Evolutionary conservation across 2,113 vertebrate species (phyloP).

Genomic region (Gasterosteus nipponicus): DNA sequence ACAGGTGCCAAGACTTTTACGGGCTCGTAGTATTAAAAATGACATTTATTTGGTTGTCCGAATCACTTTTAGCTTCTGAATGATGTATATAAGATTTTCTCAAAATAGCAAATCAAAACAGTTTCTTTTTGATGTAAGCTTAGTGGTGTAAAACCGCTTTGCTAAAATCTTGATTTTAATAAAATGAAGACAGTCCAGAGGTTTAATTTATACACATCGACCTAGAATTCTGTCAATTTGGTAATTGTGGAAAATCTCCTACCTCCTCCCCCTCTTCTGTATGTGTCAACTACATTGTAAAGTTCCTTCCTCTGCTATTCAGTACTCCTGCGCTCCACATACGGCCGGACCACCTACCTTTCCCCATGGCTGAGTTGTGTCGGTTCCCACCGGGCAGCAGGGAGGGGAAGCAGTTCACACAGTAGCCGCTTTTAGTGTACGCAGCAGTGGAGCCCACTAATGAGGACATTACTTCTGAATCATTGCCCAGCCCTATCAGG

Average conservation of each 20-base stretch:
- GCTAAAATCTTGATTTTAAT: no score
- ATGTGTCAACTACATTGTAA: neutral
- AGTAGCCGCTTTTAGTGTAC: conserved; percentile 96
- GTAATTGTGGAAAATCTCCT: no score
- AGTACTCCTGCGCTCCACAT: neutral
- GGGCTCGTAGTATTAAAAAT: neutral
- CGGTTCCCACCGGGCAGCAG: conserved; percentile 92
- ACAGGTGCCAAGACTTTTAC: neutral
- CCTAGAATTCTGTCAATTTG: no score
- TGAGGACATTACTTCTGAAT: neutral
- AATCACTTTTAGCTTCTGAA: neutral
- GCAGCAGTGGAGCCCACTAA: conserved; percentile 92
- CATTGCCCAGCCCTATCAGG: neutral
- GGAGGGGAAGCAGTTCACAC: conserved; percentile 94
- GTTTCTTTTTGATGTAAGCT: no score
- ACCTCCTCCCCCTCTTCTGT: no score
- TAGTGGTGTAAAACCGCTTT: no score
- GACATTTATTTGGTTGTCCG: neutral
- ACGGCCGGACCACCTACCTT: conserved; percentile 82
- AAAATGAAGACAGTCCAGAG: no score
- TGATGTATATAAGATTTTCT: neutral
- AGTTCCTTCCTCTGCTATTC: neutral
- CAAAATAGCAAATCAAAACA: no score
- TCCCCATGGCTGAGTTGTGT: conserved; percentile 85
- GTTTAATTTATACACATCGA: no score